phyloP scores from a whole-genome alignment of 2,797 vertebrate genomes.

The Hyperoplus lanceolatus region DNA sequence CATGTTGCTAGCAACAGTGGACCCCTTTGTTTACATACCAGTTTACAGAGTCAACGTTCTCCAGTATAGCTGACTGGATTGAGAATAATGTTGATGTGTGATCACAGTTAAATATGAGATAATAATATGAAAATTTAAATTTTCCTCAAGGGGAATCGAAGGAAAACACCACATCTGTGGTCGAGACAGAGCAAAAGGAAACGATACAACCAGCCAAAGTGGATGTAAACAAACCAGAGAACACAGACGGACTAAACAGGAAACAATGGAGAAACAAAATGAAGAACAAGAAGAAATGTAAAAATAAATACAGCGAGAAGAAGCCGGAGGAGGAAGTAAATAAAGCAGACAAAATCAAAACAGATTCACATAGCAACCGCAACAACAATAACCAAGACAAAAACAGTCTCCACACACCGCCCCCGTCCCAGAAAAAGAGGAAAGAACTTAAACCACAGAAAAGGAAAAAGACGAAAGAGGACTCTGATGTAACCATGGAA shows the following conservation, averaged over 20 bases:
- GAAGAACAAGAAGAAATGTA: constrained; percentile 83
- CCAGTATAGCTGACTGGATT: not conserved
- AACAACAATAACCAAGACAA: constrained; percentile 30
- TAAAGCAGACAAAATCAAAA: constrained; percentile 37
- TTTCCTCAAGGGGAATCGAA: constrained; percentile 42
- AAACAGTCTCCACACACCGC: not conserved
- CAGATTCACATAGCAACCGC: constrained; percentile 4
- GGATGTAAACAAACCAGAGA: constrained; percentile 22
- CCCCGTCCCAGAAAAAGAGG: constrained; percentile 16
- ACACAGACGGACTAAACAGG: constrained; percentile 66
- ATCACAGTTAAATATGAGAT: not conserved
- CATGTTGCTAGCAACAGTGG: no score
- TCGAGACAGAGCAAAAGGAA: constrained; percentile 5
- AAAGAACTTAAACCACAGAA: constrained; percentile 55
- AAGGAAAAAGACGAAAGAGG: constrained; percentile 36
- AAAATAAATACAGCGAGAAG: constrained; percentile 80
- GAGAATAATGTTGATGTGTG: not conserved
- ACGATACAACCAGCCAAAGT: not conserved
- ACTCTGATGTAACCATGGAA: not conserved
- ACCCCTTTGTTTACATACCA: no score
- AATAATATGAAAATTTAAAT: not conserved
- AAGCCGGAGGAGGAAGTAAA: constrained; percentile 28
- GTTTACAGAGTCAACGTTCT: no score
- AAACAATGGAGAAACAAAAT: constrained; percentile 85
- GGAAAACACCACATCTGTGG: constrained; percentile 21